These are phyloP conservation scores for Ciconia stormi DNA, from an alignment of 2,113 vertebrate genomes.

Conservation along the genomic window DNA sequence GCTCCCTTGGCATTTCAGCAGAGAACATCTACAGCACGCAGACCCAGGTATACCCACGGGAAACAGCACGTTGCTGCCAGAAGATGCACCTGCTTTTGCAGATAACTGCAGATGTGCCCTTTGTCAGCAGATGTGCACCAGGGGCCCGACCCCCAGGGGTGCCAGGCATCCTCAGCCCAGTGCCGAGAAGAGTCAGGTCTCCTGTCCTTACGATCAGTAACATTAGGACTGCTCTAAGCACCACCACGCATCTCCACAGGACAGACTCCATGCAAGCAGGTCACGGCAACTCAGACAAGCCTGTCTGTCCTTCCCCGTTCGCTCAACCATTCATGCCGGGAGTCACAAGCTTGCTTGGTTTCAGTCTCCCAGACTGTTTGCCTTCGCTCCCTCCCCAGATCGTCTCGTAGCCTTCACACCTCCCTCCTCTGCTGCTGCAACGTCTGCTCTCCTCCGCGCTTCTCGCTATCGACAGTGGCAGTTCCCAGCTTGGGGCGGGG, in stretches of 20 bases:
- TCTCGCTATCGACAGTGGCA: not conserved
- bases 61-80: not conserved
- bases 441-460: not conserved
- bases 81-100: not conserved
- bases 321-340: not conserved
- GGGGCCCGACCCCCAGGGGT: not conserved
- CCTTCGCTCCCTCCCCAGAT: not conserved
- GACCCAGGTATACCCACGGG: fast-evolving
- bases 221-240: not conserved
- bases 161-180: not conserved
- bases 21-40: not conserved
- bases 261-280: not conserved
- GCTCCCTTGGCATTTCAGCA: not conserved
- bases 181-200: fast-evolving
- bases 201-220: not conserved
- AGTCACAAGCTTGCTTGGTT: not conserved
- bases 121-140: not conserved
- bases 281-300: not conserved
- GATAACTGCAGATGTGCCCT: not conserved
- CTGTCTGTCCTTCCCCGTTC: not conserved
- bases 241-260: not conserved
- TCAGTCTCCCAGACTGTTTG: slow-evolving; percentile 36
- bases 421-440: slow-evolving; percentile 7
- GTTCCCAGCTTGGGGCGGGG: not conserved
- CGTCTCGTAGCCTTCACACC: slow-evolving; percentile 30